Evolutionary conservation across 2,113 vertebrate species (phyloP), one percentile per base, ranked within the genome.

Genomic region (Girardinichthys multiradiatus): DNA sequence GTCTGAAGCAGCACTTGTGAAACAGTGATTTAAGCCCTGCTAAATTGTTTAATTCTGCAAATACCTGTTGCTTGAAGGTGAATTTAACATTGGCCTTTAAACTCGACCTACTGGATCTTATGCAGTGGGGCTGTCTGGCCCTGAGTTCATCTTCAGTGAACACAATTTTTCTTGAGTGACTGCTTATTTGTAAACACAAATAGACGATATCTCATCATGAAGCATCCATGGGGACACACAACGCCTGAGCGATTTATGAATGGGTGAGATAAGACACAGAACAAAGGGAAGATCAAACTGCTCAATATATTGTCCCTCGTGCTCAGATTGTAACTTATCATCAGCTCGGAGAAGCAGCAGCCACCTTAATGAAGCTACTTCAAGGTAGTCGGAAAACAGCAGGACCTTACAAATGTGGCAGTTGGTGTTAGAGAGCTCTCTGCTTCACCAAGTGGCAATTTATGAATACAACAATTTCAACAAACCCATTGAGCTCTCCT

Each of bases 401-500:
- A 30, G 29, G 72, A 45, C 74, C 87, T 86, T 79, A 84, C 70
- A 76, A 87, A 83, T 57, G 3, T 58, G 75, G 57, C 76, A 70
- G 79, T 86, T 86, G 37, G 58, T 26, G 48, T 73, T 63, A 33
- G 74, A 84, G 86, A 90, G 83, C 85, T 80, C 83, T 89, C 48
- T 37, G 62, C 74, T 69, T 86, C 76, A 75, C 67, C 33, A 24
- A 86, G 86, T 80, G 87, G 80, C 87, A 88, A 83, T 88, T 87
- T 89, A 75, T 29, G 68, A 87, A 84, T 77, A 70, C 82, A 78
- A 72, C 77, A 74, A 82, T 88, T 90, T 84, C 76, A 81, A 73
- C 81, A 84, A 79, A 85, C 64, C 86, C 77, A 83, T 84, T 48
- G 76, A 88, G 74, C 72, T 84, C 87, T 86, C 88, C 88, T 72